phyloP scores from a whole-genome alignment of 2,113 vertebrate genomes.

The Apistogramma diplotaenia region DNA sequence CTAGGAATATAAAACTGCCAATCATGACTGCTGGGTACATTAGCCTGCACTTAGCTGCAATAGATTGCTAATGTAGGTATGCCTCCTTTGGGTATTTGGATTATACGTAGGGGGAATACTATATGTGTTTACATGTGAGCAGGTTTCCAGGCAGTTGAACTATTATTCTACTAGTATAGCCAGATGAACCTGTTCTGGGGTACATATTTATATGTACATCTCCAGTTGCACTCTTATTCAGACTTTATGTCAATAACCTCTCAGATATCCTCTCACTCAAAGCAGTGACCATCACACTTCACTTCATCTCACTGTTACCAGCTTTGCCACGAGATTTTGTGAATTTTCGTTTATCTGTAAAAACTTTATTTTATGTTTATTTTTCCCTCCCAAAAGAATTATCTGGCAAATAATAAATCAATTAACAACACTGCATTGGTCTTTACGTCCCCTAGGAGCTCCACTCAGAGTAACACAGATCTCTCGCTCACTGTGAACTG shows the following conservation, averaged over 20 bases:
- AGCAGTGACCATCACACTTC: neutral
- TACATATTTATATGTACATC: neutral
- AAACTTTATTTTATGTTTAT: neutral
- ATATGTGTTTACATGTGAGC: neutral
- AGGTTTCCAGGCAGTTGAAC: neutral
- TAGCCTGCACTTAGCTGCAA: neutral
- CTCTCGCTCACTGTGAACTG: neutral
- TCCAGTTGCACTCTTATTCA: neutral
- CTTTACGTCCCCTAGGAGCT: neutral
- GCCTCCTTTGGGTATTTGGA: neutral
- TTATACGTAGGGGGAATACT: neutral
- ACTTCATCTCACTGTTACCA: neutral
- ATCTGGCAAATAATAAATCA: neutral
- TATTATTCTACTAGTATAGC: neutral
- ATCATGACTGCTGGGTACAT: neutral
- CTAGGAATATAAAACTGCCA: neutral
- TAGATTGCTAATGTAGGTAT: neutral
- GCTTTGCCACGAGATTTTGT: no score
- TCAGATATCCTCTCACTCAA: neutral
- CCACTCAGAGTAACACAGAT: rapidly evolving
- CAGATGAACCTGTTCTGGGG: neutral
- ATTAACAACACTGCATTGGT: neutral
- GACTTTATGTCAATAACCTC: neutral
- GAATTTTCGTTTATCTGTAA: neutral
- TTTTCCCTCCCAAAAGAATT: neutral